phyloP scores from a whole-genome alignment of 2,113 vertebrate genomes.

The Scytalopus superciliaris region DNA sequence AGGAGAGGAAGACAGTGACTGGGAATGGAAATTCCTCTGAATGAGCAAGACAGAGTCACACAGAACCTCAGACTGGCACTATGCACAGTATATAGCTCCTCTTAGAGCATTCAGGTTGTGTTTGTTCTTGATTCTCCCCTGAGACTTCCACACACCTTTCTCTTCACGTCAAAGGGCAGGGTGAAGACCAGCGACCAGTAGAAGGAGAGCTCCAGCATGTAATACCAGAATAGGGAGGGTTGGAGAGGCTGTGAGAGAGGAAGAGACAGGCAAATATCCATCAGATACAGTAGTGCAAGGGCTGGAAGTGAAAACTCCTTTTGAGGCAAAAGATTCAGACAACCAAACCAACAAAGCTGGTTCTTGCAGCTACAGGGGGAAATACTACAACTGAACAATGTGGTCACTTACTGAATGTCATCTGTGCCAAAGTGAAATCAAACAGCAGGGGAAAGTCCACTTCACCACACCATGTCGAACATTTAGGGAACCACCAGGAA shows the following conservation, averaged over 20 bases:
- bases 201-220: conserved; percentile 88
- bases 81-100: background rate
- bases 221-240: conserved; percentile 84
- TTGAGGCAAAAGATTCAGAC: background rate
- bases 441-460: background rate
- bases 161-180: conserved; percentile 87
- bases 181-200: conserved; percentile 87
- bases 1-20: background rate
- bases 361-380: background rate
- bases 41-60: background rate
- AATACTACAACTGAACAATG: background rate
- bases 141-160: conserved; percentile 82
- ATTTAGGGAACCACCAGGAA: background rate
- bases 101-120: background rate
- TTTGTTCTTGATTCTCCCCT: background rate
- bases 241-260: conserved; percentile 76
- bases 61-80: background rate
- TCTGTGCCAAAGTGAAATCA: background rate
- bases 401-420: background rate
- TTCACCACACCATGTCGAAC: background rate
- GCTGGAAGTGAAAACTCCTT: background rate
- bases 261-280: background rate
- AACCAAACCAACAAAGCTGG: background rate
- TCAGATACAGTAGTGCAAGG: background rate
- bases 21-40: background rate